phyloP scores from a whole-genome alignment of 2,888 invertebrate species.

The Eutolmus rufibarbis region DNA sequence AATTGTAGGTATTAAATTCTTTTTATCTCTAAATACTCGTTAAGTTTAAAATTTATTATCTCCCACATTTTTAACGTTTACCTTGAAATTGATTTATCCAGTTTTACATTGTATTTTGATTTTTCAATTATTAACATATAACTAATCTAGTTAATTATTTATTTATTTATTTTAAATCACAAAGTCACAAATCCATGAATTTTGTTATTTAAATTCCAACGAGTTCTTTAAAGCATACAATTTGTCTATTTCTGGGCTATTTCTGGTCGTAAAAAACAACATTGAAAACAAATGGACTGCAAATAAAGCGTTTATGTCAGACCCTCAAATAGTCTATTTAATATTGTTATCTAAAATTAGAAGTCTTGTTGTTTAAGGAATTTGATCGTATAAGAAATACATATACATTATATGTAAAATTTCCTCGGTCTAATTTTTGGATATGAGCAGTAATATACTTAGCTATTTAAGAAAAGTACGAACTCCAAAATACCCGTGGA shows the following conservation, averaged over 20 bases:
- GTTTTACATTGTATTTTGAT: too few relatives aligned
- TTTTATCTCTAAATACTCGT: too few relatives aligned
- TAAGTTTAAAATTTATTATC: too few relatives aligned
- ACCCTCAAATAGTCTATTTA: background rate
- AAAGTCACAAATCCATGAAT: background rate
- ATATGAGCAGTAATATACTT: background rate
- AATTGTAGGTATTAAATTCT: too few relatives aligned
- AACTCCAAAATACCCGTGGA: background rate
- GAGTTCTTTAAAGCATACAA: background rate
- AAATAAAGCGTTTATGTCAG: background rate
- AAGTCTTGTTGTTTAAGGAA: background rate
- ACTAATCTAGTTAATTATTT: too few relatives aligned
- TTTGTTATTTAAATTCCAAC: background rate
- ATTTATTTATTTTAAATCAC: too few relatives aligned
- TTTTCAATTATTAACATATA: too few relatives aligned
- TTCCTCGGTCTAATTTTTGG: background rate
- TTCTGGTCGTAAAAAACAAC: background rate
- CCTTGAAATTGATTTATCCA: too few relatives aligned
- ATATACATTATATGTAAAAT: background rate
- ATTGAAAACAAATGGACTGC: background rate
- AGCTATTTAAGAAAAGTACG: background rate
- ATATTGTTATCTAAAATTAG: background rate
- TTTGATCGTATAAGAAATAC: background rate
- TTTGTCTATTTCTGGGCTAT: background rate
- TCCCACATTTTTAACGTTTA: too few relatives aligned